Evolutionary conservation across 2,888 invertebrate genomes (phyloP).

Genomic region (Eugnorisma glareosa): DNA sequence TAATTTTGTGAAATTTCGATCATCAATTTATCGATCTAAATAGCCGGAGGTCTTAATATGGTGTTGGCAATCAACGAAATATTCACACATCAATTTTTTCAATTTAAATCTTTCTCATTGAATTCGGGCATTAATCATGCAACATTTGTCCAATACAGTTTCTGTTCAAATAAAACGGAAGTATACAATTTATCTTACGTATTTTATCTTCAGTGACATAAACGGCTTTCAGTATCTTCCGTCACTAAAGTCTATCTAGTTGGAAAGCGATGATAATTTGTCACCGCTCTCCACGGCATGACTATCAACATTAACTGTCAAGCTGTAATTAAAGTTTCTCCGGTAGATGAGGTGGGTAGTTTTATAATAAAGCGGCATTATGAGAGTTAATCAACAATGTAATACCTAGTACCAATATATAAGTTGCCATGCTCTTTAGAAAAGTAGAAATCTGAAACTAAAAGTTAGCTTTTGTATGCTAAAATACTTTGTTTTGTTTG

Average conservation of each 20-base stretch:
- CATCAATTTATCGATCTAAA: not conserved
- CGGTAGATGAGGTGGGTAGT: constrained; percentile 19
- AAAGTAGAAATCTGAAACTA: constrained; percentile 31
- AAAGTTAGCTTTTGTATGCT: not conserved
- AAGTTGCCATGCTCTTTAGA: constrained; percentile 19
- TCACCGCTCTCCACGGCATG: constrained; percentile 35
- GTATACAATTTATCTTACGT: not conserved
- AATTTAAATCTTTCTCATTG: not conserved
- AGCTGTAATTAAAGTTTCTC: constrained; percentile 48
- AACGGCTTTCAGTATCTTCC: not conserved
- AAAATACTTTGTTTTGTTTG: not conserved
- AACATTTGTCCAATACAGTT: not conserved
- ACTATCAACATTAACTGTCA: constrained; percentile 17
- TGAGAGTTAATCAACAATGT: constrained; percentile 5
- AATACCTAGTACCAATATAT: not conserved
- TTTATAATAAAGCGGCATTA: constrained; percentile 22
- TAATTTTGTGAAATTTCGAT: not conserved
- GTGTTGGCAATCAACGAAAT: not conserved
- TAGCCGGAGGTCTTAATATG: not conserved
- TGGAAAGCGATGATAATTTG: constrained; percentile 64
- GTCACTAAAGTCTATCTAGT: constrained; percentile 27
- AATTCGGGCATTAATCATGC: not conserved
- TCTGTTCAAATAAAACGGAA: not conserved
- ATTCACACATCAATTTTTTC: not conserved
- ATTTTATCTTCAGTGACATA: constrained; percentile 6